Conservation (phyloP, 2,113 vertebrate genomes). For the Nymphicus hollandicus region DNA sequence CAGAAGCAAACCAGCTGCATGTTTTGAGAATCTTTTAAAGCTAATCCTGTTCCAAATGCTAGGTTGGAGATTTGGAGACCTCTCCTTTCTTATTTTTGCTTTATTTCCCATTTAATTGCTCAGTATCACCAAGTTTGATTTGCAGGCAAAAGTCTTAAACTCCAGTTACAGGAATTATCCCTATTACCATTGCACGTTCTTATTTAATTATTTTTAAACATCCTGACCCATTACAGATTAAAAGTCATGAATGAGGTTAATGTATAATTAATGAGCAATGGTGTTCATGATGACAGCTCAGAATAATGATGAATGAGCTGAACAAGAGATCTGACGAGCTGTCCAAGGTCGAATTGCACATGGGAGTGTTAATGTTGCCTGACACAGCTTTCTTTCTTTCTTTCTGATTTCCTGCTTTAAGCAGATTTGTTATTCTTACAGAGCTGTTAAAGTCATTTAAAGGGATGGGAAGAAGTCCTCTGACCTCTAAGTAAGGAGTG, state of each 20-base stretch:
- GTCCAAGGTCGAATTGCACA: conserved; percentile 47
- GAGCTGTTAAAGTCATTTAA: conserved; percentile 1
- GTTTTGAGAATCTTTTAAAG: not conserved
- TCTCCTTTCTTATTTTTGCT: not conserved
- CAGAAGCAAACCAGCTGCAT: not conserved
- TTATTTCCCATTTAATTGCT: not conserved
- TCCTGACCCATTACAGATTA: conserved; percentile 52
- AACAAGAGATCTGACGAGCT: conserved; percentile 11
- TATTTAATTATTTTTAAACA: conserved; percentile 57
- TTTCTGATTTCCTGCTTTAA: conserved; percentile 34
- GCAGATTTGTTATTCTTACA: conserved; percentile 16
- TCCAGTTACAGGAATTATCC: not conserved
- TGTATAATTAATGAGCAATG: conserved; percentile 64
- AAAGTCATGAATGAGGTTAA: conserved; percentile 60
- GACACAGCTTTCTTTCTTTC: conserved; percentile 38
- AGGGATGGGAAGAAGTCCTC: not conserved
- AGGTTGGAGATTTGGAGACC: not conserved
- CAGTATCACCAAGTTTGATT: not conserved
- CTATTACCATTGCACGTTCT: not conserved
- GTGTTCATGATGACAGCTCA: conserved; percentile 10
- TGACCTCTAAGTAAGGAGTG: not conserved
- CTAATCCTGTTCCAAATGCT: not conserved
- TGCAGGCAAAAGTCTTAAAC: not conserved
- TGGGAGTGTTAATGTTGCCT: conserved; percentile 7
- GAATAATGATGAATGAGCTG: conserved; percentile 68